These are phyloP conservation scores for Aricia artaxerxes DNA, from an alignment of 2,888 invertebrate genomes.

Conservation along the genomic window DNA sequence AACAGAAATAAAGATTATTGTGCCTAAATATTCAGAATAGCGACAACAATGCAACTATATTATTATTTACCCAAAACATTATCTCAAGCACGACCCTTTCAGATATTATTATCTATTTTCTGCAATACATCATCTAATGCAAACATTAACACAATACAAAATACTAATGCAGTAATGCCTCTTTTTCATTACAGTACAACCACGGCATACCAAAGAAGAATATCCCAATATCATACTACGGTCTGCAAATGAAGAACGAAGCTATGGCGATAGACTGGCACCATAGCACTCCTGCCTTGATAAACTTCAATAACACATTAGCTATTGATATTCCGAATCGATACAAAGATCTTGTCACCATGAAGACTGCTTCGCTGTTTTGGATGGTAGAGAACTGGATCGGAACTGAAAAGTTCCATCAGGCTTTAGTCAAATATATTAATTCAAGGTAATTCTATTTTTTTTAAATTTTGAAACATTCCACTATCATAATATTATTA, in stretches of 20 bases:
- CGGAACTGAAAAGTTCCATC: slow-evolving; percentile 58
- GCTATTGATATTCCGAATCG: slow-evolving; percentile 61
- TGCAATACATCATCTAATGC: neutral
- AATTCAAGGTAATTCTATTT: slow-evolving; percentile 52
- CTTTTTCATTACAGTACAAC: slow-evolving; percentile 55
- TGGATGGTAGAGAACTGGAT: slow-evolving; percentile 77
- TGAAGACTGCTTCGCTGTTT: slow-evolving; percentile 69
- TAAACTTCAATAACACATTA: slow-evolving; percentile 58
- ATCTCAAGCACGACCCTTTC: neutral
- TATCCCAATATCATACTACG: slow-evolving; percentile 54
- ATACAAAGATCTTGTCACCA: slow-evolving; percentile 61
- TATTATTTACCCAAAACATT: neutral
- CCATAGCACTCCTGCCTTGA: slow-evolving; percentile 58
- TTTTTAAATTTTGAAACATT: neutral
- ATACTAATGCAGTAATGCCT: neutral
- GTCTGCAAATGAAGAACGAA: slow-evolving; percentile 61
- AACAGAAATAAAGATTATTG: neutral
- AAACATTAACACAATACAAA: neutral
- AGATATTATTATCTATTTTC: neutral
- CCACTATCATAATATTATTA: no score
- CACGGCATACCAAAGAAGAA: slow-evolving; percentile 45
- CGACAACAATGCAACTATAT: neutral
- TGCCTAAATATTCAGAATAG: neutral
- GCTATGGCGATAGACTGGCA: slow-evolving; percentile 68
- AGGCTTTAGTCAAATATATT: slow-evolving; percentile 63